Evolutionary conservation across 2,797 vertebrate species (phyloP).

Genomic region (Orientallactaga sibirica): DNA sequence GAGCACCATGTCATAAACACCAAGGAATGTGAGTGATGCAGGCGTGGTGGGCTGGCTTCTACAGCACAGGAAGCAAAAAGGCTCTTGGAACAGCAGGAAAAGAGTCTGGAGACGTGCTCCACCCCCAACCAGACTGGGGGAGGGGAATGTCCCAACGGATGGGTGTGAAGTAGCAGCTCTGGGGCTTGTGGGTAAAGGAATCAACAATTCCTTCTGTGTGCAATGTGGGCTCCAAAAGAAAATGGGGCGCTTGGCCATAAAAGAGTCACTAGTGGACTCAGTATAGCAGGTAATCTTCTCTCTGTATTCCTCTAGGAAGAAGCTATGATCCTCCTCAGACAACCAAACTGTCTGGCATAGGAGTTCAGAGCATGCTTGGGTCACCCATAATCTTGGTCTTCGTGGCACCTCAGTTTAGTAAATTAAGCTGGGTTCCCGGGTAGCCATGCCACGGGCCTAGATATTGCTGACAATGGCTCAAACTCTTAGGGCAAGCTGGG

Average conservation of each 20-base stretch:
- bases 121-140: background rate
- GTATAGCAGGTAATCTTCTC: rapidly evolving
- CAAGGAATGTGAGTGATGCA: background rate
- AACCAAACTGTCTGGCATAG: background rate
- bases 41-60: background rate
- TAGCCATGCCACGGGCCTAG: background rate
- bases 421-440: background rate
- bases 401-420: too few species aligned
- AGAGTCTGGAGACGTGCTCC: background rate
- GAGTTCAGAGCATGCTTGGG: background rate
- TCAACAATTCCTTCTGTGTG: background rate
- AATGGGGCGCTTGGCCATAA: background rate
- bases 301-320: background rate
- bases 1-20: background rate
- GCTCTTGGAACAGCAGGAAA: background rate
- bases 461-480: background rate
- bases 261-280: background rate
- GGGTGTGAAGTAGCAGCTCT: background rate
- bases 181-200: background rate
- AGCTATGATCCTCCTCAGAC: background rate
- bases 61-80: background rate
- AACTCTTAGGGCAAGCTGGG: background rate
- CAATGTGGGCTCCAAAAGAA: background rate
- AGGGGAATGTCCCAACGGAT: too few species aligned
- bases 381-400: background rate